Conservation (phyloP, 2,797 vertebrate species). For the Echiichthys vipera region DNA sequence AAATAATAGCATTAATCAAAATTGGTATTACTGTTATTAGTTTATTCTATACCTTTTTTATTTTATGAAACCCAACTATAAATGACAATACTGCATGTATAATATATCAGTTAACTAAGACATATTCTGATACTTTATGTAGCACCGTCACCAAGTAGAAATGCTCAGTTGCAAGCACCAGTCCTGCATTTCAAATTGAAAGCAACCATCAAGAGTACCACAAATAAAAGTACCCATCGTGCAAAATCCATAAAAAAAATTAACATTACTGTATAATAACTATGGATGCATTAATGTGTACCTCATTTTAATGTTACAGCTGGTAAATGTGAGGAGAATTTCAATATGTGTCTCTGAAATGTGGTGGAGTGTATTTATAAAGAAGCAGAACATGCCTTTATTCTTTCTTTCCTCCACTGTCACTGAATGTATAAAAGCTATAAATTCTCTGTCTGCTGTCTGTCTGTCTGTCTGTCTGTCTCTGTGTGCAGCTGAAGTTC, state of each 20-base stretch:
- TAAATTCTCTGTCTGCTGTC: background rate
- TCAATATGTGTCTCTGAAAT: background rate
- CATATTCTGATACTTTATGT: too few relatives aligned
- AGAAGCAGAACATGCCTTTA: background rate
- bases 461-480: background rate
- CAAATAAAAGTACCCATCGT: background rate
- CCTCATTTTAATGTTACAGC: background rate
- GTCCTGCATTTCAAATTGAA: background rate
- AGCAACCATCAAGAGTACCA: background rate
- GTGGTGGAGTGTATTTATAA: background rate
- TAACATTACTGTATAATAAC: too few relatives aligned
- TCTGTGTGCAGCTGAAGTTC: constrained; percentile 12
- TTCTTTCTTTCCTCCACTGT: background rate
- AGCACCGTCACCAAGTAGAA: background rate
- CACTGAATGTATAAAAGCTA: background rate
- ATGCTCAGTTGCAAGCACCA: background rate
- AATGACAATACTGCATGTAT: background rate
- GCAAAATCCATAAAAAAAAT: too few relatives aligned
- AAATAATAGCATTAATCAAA: background rate
- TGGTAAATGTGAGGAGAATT: background rate
- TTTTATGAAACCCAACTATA: background rate
- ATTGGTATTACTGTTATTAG: background rate
- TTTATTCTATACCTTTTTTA: background rate
- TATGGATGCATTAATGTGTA: background rate
- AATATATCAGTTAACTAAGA: background rate